Percentiles rank a stretch among this genome's conserved stretches.
phyloP scores from a whole-genome alignment of 2,113 vertebrate species.

The Ellobius talpinus region DNA sequence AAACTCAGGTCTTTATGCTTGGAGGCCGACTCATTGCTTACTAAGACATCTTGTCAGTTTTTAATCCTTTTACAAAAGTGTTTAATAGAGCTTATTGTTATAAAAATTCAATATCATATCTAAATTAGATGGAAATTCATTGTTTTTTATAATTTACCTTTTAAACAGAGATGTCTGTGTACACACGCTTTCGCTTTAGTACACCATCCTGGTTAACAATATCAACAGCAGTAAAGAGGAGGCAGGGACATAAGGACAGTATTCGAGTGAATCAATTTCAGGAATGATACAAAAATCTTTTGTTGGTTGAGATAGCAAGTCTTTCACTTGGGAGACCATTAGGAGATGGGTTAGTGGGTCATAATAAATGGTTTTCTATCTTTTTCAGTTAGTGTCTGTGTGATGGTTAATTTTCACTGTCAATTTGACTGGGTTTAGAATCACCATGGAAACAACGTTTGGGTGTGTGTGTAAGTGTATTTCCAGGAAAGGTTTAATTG shows the following conservation, averaged over 20 bases:
- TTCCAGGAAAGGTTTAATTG: background rate
- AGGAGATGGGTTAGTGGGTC: background rate
- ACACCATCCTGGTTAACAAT: background rate
- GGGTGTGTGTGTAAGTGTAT: background rate
- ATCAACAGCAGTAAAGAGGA: background rate
- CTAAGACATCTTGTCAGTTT: background rate
- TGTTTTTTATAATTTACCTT: background rate
- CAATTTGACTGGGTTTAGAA: background rate
- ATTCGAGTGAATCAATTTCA: constrained; percentile 25
- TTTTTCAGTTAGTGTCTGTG: background rate
- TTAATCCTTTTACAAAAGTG: background rate
- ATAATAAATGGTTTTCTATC: background rate
- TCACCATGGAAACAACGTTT: background rate
- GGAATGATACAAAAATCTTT: background rate
- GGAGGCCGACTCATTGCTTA: fast-evolving
- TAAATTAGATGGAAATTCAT: background rate
- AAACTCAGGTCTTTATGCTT: background rate
- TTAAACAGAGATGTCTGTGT: background rate
- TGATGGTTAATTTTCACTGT: background rate
- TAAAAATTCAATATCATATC: background rate
- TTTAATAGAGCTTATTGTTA: background rate
- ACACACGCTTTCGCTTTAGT: background rate
- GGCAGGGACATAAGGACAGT: background rate
- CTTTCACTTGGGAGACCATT: background rate
- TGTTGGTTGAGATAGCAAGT: background rate